A percentile compares a stretch with the other conserved stretches of the same genome.
phyloP scores from a whole-genome alignment of 2,888 invertebrate genomes.

The Eupithecia tripunctaria region DNA sequence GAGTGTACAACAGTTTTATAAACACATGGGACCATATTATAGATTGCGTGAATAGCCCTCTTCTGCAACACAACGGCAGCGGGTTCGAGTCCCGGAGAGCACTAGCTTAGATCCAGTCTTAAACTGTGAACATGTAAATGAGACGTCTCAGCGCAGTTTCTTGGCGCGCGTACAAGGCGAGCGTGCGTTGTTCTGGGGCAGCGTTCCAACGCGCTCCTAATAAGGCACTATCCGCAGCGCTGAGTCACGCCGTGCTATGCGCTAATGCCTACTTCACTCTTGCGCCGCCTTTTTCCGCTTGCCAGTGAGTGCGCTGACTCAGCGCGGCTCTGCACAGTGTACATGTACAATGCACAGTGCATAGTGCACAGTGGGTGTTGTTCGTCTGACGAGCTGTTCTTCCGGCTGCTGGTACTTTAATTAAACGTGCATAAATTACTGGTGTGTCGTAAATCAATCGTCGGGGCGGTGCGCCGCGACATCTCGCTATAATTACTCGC shows the following conservation, averaged over 20 bases:
- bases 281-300: background rate
- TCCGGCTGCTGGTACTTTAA: conserved; percentile 79
- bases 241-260: conserved; percentile 1
- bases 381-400: conserved; percentile 49
- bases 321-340: no score
- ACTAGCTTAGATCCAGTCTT: background rate
- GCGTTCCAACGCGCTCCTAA: background rate
- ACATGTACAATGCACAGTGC: no score
- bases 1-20: no score
- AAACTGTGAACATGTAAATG: background rate
- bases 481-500: conserved; percentile 51
- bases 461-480: conserved; percentile 48
- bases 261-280: background rate
- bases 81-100: background rate
- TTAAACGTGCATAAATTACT: conserved; percentile 78
- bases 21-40: no score
- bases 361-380: conserved; percentile 4
- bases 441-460: conserved; percentile 72
- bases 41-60: no score
- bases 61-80: no score
- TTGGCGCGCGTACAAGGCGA: background rate
- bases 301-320: background rate
- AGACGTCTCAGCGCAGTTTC: background rate
- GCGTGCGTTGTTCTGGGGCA: background rate
- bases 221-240: background rate